Conservation (phyloP, 2,888 invertebrate genomes). For the Melieria picta region DNA sequence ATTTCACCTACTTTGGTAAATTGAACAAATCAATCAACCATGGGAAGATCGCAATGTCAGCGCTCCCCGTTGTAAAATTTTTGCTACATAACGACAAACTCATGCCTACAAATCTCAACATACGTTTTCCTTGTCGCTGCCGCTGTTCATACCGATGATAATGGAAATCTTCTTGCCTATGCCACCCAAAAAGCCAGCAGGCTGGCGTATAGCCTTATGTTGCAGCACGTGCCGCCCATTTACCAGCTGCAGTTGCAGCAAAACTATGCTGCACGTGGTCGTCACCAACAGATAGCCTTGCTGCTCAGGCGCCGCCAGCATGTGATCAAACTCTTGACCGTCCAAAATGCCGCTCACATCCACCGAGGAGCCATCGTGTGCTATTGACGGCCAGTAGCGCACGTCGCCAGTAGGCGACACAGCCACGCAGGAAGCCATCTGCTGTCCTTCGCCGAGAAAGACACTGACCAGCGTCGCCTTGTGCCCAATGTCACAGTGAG, state of each 20-base stretch:
- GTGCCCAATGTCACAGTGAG: constrained; percentile 92
- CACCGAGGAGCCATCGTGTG: constrained; percentile 85
- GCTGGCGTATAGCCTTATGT: constrained; percentile 76
- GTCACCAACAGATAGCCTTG: constrained; percentile 87
- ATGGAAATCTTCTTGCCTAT: constrained; percentile 75
- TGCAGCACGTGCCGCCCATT: constrained; percentile 76
- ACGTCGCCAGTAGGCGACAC: constrained; percentile 93
- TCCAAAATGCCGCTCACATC: constrained; percentile 88
- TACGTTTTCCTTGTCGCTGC: constrained; percentile 64
- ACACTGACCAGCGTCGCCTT: constrained; percentile 85
- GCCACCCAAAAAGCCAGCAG: constrained; percentile 87
- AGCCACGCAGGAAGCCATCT: constrained; percentile 86
- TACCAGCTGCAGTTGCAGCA: constrained; percentile 72
- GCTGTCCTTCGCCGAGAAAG: constrained; percentile 71
- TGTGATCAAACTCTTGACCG: constrained; percentile 85
- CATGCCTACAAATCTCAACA: constrained; percentile 11
- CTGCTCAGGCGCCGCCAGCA: constrained; percentile 74
- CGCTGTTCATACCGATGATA: constrained; percentile 63
- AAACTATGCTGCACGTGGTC: constrained; percentile 87
- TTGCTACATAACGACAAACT: background rate
- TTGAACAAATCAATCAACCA: background rate
- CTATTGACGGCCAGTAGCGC: constrained; percentile 90
- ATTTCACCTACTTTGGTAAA: background rate
- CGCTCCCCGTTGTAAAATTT: background rate
- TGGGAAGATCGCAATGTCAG: background rate